Percentiles rank a stretch among this genome's conserved stretches.
Evolutionary conservation across 2,113 vertebrate species (phyloP).

Genomic region (Hemiscyllium ocellatum): DNA sequence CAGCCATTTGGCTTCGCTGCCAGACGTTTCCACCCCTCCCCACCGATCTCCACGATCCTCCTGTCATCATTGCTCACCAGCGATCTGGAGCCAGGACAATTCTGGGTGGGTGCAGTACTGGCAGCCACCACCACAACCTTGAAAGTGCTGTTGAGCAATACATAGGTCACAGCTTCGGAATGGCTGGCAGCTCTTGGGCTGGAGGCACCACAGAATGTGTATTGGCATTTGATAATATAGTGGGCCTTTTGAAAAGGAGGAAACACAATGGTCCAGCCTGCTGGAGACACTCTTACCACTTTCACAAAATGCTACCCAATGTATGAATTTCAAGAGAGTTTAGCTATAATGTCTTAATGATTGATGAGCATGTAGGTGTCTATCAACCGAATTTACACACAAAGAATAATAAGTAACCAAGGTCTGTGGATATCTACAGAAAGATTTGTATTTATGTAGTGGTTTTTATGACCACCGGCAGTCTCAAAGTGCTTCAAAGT

Average conservation of each 20-base stretch:
- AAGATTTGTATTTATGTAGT: not conserved
- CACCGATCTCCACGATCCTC: too few species aligned
- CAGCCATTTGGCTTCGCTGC: not conserved
- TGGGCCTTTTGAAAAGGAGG: not conserved
- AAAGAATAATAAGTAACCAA: not conserved
- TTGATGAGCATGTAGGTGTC: not conserved
- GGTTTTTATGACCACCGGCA: not conserved
- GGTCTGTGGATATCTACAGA: not conserved
- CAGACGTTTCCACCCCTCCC: not conserved
- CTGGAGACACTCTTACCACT: too few species aligned
- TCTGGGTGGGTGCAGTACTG: not conserved
- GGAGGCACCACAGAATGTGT: too few species aligned
- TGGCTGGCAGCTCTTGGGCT: not conserved
- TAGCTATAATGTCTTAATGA: not conserved
- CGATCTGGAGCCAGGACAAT: too few species aligned
- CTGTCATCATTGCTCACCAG: not conserved
- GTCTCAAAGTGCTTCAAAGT: not conserved
- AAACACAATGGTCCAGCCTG: not conserved
- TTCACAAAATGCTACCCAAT: too few species aligned
- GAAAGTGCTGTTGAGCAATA: not conserved
- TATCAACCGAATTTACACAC: not conserved
- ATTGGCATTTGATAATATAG: not conserved
- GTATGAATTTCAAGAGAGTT: not conserved
- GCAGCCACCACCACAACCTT: not conserved
- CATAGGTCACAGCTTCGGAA: not conserved